A percentile compares a stretch with the other conserved stretches of the same genome.
Conservation (phyloP, 2,888 invertebrate genomes). For the Dexiosoma caninum region DNA sequence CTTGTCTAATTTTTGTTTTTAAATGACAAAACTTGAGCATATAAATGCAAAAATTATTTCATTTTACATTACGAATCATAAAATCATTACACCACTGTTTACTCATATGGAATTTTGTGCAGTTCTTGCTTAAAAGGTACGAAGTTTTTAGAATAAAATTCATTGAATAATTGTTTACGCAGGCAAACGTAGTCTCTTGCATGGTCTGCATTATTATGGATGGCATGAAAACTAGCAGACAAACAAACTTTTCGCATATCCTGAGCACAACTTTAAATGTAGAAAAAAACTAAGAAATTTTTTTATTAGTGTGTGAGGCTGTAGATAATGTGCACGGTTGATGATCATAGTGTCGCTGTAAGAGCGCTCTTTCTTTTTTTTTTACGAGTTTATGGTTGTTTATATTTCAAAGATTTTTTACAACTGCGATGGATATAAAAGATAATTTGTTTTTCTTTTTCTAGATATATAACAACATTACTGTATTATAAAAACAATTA, state of each 20-base stretch:
- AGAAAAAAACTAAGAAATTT: not conserved
- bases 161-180: not conserved
- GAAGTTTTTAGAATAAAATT: not conserved
- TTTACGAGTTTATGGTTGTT: not conserved
- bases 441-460: not conserved
- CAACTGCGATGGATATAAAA: not conserved
- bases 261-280: not conserved
- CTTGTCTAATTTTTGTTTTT: not conserved
- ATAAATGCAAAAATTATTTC: not conserved
- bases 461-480: no score
- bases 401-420: not conserved
- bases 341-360: not conserved
- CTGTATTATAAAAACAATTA: not conserved
- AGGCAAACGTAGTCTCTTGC: not conserved
- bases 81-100: not conserved
- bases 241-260: not conserved
- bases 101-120: not conserved
- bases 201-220: not conserved
- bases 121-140: not conserved
- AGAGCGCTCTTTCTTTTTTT: not conserved
- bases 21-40: conserved; percentile 9
- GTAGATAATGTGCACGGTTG: not conserved
- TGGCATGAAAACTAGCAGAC: not conserved
- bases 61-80: not conserved
- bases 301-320: not conserved